Conservation (phyloP, 2,888 invertebrate genomes). For the Serripes groenlandicus region DNA sequence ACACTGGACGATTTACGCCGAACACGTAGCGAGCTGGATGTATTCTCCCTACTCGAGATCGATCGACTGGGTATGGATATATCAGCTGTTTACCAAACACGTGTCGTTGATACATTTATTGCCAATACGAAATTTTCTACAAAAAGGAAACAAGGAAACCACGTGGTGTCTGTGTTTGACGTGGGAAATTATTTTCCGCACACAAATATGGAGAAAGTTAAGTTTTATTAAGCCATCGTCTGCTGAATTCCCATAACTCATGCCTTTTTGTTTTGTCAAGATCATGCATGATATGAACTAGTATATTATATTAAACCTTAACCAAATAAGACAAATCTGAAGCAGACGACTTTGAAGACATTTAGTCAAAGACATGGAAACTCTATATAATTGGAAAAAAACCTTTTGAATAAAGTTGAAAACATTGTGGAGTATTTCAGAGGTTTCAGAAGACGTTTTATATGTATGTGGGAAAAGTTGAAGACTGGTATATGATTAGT, state of each 20-base stretch:
- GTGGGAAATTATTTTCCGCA: background rate
- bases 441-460: no score
- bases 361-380: no score
- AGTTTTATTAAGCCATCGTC: background rate
- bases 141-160: background rate
- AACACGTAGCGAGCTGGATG: conserved; percentile 14
- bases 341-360: no score
- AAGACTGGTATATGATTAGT: no score
- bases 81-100: conserved; percentile 12
- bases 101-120: background rate
- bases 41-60: conserved; percentile 10
- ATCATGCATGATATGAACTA: no score
- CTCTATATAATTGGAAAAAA: no score
- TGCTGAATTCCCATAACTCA: background rate
- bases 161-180: background rate
- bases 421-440: no score
- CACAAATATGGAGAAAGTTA: background rate
- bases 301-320: no score
- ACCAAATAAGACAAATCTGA: no score
- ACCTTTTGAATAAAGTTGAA: no score
- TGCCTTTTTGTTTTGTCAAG: background rate
- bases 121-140: conserved; percentile 16
- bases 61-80: conserved; percentile 15
- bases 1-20: background rate
- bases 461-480: no score